These are phyloP conservation scores for Rosalia funebris DNA, from an alignment of 2,888 invertebrate species.

Conservation along the genomic window DNA sequence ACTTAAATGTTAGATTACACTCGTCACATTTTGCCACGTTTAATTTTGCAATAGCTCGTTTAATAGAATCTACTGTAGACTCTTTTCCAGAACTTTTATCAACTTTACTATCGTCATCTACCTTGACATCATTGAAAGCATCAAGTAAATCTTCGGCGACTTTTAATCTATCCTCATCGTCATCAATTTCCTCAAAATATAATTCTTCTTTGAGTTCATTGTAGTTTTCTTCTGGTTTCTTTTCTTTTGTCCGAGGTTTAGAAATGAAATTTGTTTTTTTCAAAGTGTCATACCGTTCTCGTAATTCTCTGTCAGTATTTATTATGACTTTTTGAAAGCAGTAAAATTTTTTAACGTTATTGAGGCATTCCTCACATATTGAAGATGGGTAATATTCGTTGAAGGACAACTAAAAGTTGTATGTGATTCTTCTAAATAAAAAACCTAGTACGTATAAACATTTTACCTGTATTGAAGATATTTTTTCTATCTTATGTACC, in stretches of 20 bases:
- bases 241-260: conserved; percentile 33
- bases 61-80: conserved; percentile 5
- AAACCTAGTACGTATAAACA: conserved; percentile 13
- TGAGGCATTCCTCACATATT: conserved; percentile 53
- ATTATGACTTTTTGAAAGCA: conserved; percentile 54
- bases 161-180: conserved; percentile 2
- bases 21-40: conserved; percentile 43
- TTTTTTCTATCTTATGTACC: conserved; percentile 49
- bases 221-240: conserved; percentile 23
- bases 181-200: conserved; percentile 7
- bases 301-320: conserved; percentile 48
- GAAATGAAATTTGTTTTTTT: conserved; percentile 33
- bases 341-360: conserved; percentile 51
- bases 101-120: conserved; percentile 10
- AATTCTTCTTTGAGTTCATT: conserved; percentile 20
- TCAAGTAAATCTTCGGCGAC: conserved; percentile 7
- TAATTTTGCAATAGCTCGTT: conserved; percentile 30
- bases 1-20: conserved; percentile 49
- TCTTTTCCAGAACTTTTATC: conserved; percentile 19
- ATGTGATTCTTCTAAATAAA: too few relatives aligned
- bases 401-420: conserved; percentile 38
- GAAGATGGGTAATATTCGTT: conserved; percentile 45
- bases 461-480: conserved; percentile 50
- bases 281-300: conserved; percentile 38
- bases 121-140: neutral